Percentiles rank a stretch among this genome's conserved stretches.
phyloP scores from a whole-genome alignment of 2,888 invertebrate genomes.

The Iselma pallidipennis region DNA sequence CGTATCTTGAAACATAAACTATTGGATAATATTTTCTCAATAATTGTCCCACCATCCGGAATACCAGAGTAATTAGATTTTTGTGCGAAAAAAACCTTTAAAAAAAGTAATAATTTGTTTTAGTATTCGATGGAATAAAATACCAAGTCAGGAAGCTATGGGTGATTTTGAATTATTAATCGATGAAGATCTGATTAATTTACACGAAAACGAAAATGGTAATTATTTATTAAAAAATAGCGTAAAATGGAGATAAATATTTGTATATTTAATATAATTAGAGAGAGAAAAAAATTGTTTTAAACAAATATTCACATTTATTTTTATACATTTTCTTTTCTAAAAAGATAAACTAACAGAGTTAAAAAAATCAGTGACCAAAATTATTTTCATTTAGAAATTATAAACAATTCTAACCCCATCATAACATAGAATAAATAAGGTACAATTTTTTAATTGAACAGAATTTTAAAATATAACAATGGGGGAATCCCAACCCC shows the following conservation, averaged over 20 bases:
- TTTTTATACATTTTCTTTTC: constrained; percentile 17
- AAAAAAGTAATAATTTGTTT: constrained; percentile 20
- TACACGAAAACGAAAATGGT: constrained; percentile 59
- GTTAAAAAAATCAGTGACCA: too few species aligned
- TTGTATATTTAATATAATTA: neutral
- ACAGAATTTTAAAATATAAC: too few species aligned
- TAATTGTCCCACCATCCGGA: constrained; percentile 87
- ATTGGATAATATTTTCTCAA: constrained; percentile 88
- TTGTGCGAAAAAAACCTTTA: too few species aligned
- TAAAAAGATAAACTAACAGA: too few species aligned
- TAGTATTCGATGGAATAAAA: constrained; percentile 84
- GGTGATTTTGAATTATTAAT: constrained; percentile 83
- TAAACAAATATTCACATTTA: constrained; percentile 30
- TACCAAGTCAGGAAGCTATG: constrained; percentile 72
- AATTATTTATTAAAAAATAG: constrained; percentile 18
- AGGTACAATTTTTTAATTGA: too few species aligned
- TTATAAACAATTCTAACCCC: too few species aligned
- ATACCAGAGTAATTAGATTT: constrained; percentile 75
- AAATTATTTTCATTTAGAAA: too few species aligned
- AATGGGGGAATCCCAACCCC: too few species aligned
- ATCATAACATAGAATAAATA: too few species aligned
- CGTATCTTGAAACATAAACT: constrained; percentile 91
- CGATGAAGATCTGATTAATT: constrained; percentile 76
- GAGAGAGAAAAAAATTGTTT: constrained; percentile 1
- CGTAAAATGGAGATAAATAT: constrained; percentile 13